Evolutionary conservation across 2,113 vertebrate genomes (phyloP), one percentile per base, ranked within the genome.

Genomic region (Eretmochelys imbricata): DNA sequence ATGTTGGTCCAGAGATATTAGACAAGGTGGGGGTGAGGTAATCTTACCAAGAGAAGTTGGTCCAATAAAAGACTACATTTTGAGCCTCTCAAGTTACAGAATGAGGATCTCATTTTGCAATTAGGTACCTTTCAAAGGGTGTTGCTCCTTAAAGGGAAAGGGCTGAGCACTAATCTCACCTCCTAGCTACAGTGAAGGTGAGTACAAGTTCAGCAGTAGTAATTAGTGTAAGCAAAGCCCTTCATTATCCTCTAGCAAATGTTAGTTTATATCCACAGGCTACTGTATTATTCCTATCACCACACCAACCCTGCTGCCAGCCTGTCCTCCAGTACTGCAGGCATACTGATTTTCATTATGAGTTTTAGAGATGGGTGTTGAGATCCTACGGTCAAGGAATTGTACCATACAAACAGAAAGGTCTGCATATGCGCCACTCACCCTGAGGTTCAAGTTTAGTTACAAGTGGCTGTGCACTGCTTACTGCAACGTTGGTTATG

Each of bases 371-470:
- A 12, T 29, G 27, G 85, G 38, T 0, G 0, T 0, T 31, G 54
- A 59, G 53, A 8, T 2, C 8, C 35, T 17, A 20, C 17, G 9
- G 8, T 59, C 5, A 0, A 4, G n/a, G 75, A 75, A 57, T 3
- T 25, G 22, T 42, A 78, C 42, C 0, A 27, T 19, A 0, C 1
- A 0, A 27, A 57, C 49, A 87, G 46, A 27, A 20, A 55, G 51
- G 4, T 35, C 12, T 17, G 2, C 57, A 38, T 51, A 31, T 2
- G 10, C 3, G 9, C 42, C 19, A 96, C 98, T 96, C 81, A 99
- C 98, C 92, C 88, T 99, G 98, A 10, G 98, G 98, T 85, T 99
- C 98, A 84, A 99, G 96, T 42, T 97, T 98, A 85, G 98, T 96
- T 93, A 99, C 82, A 62, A 99, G 89, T n/a, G 98, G 98, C 84